phyloP scores from a whole-genome alignment of 2,888 invertebrate species.

The Pantelozetes paolii region DNA sequence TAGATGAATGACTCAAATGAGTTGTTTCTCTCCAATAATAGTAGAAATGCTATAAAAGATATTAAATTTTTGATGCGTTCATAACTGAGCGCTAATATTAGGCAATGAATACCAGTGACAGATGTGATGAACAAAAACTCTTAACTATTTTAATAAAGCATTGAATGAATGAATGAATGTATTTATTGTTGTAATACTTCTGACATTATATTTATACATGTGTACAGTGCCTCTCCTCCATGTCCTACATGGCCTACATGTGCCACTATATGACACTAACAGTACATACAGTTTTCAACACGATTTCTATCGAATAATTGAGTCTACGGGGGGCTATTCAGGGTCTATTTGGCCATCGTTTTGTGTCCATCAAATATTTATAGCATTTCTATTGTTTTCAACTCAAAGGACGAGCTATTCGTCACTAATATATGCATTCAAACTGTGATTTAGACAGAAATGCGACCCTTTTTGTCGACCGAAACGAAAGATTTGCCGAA shows the following conservation, averaged over 20 bases:
- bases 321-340: slow-evolving; percentile 12
- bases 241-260: not conserved
- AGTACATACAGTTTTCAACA: slow-evolving; percentile 24
- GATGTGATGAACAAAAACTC: slow-evolving; percentile 32
- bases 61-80: slow-evolving; percentile 4
- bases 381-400: slow-evolving; percentile 24
- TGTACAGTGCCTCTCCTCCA: slow-evolving; percentile 4
- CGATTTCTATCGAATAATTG: slow-evolving; percentile 30
- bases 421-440: slow-evolving; percentile 6
- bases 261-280: slow-evolving; percentile 22
- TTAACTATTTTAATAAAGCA: slow-evolving; percentile 36
- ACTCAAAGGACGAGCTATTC: slow-evolving; percentile 18
- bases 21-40: not conserved
- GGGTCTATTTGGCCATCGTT: slow-evolving; percentile 20
- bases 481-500: not conserved
- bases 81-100: not conserved
- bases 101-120: slow-evolving; percentile 23
- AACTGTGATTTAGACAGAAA: not conserved
- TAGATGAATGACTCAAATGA: not conserved
- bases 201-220: slow-evolving; percentile 29
- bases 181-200: not conserved
- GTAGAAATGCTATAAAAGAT: not conserved
- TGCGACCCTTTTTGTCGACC: not conserved
- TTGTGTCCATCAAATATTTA: slow-evolving; percentile 31
- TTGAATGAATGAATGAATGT: not conserved